Evolutionary conservation across 2,888 invertebrate genomes (phyloP).

Genomic region (Volucella bombylans): DNA sequence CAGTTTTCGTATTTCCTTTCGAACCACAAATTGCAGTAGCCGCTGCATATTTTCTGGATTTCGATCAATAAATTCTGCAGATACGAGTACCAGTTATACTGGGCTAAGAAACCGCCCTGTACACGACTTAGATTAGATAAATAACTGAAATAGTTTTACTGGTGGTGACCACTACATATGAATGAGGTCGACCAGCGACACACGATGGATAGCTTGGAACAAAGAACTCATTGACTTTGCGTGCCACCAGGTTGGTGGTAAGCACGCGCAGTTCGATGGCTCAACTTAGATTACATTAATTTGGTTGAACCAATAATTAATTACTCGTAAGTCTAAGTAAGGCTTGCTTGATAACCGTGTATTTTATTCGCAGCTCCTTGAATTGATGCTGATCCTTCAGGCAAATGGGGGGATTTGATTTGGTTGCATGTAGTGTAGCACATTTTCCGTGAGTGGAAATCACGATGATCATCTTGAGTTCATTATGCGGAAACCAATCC

Average conservation of each 20-base stretch:
- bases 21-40: constrained; percentile 40
- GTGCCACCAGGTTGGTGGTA: constrained; percentile 41
- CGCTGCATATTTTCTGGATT: constrained; percentile 42
- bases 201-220: constrained; percentile 2
- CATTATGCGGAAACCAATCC: constrained; percentile 38
- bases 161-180: constrained; percentile 1
- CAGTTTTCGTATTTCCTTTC: constrained; percentile 34
- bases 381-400: constrained; percentile 53
- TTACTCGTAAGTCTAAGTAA: constrained; percentile 22
- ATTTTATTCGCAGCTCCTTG: constrained; percentile 1
- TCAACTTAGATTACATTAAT: constrained; percentile 53
- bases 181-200: not conserved
- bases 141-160: constrained; percentile 47
- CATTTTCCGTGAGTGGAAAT: constrained; percentile 41
- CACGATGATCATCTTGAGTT: constrained; percentile 57
- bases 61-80: constrained; percentile 51
- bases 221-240: constrained; percentile 56
- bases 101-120: constrained; percentile 26
- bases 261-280: constrained; percentile 29
- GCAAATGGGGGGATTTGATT: not conserved
- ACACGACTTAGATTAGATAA: constrained; percentile 30
- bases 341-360: constrained; percentile 3
- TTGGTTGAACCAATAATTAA: constrained; percentile 62
- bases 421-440: constrained; percentile 53
- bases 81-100: constrained; percentile 27